phyloP scores from a whole-genome alignment of 2,113 vertebrate species.

The Panthera tigris region DNA sequence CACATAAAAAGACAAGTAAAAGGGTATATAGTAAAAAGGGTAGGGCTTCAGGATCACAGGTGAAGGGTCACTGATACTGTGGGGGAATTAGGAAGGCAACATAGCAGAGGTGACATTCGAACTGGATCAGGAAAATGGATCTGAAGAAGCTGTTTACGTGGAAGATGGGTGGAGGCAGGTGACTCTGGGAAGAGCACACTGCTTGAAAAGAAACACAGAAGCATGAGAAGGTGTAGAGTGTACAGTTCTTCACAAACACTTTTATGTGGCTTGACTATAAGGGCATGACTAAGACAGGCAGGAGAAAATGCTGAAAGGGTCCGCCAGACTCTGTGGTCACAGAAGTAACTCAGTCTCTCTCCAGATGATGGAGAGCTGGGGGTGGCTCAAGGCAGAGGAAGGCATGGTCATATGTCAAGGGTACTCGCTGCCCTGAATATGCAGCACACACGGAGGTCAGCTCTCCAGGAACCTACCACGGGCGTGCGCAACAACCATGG shows the following conservation, averaged over 20 bases:
- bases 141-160: not conserved
- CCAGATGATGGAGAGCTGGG: not conserved
- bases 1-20: not conserved
- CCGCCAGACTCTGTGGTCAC: not conserved
- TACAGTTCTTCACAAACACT: not conserved
- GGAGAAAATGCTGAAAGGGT: not conserved
- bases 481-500: not conserved
- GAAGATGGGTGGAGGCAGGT: not conserved
- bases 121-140: not conserved
- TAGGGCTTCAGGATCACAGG: not conserved
- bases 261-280: not conserved
- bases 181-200: not conserved
- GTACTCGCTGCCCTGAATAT: not conserved
- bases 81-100: not conserved
- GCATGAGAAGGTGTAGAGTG: not conserved
- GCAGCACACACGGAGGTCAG: not conserved
- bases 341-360: not conserved
- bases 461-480: not conserved
- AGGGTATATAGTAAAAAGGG: not conserved
- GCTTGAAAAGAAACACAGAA: not conserved
- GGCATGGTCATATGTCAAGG: not conserved
- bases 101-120: not conserved
- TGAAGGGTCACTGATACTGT: not conserved
- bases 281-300: not conserved
- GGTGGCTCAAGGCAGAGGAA: not conserved